phyloP scores from a whole-genome alignment of 2,888 invertebrate genomes.

The Chymomyza procnemis region DNA sequence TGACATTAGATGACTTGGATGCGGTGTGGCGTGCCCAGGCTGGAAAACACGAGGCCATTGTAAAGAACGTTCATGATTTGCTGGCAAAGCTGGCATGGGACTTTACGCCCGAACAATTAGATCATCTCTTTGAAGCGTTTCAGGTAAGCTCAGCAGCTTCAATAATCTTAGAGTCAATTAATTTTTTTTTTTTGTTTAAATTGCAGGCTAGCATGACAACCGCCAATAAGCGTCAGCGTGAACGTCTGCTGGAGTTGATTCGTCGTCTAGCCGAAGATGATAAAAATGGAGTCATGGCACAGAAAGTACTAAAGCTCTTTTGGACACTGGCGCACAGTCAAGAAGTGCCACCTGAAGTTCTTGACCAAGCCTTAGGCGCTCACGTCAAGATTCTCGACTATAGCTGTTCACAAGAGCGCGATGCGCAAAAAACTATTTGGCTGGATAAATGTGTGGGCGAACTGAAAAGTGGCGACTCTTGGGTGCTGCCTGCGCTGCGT shows the following conservation, averaged over 20 bases:
- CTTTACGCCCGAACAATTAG: slow-evolving; percentile 97
- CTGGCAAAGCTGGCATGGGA: slow-evolving; percentile 98
- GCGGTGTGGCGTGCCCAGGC: slow-evolving; percentile 98
- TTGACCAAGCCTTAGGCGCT: slow-evolving; percentile 96
- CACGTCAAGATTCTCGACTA: slow-evolving; percentile 98
- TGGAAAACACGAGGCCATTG: slow-evolving; percentile 98
- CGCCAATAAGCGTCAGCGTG: slow-evolving; percentile 96
- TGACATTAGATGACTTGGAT: slow-evolving; percentile 94
- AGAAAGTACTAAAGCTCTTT: slow-evolving; percentile 95
- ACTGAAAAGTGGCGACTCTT: slow-evolving; percentile 89
- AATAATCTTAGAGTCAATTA: neutral
- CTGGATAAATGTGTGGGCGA: slow-evolving; percentile 97
- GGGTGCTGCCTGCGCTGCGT: slow-evolving; percentile 96
- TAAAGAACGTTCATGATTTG: slow-evolving; percentile 97
- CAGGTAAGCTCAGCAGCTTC: slow-evolving; percentile 82
- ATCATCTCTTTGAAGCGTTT: slow-evolving; percentile 97
- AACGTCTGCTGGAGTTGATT: slow-evolving; percentile 95
- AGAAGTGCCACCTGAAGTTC: slow-evolving; percentile 97
- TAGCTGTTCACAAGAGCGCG: slow-evolving; percentile 97
- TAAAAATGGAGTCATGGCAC: slow-evolving; percentile 99
- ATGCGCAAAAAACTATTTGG: slow-evolving; percentile 97
- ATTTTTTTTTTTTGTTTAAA: neutral
- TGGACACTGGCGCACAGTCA: slow-evolving; percentile 98
- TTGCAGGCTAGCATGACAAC: slow-evolving; percentile 92
- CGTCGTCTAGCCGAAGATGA: slow-evolving; percentile 97